Evolutionary conservation across 2,888 invertebrate species (phyloP), one percentile per base, ranked within the genome.

Genomic region (Lithophane ornitopus): DNA sequence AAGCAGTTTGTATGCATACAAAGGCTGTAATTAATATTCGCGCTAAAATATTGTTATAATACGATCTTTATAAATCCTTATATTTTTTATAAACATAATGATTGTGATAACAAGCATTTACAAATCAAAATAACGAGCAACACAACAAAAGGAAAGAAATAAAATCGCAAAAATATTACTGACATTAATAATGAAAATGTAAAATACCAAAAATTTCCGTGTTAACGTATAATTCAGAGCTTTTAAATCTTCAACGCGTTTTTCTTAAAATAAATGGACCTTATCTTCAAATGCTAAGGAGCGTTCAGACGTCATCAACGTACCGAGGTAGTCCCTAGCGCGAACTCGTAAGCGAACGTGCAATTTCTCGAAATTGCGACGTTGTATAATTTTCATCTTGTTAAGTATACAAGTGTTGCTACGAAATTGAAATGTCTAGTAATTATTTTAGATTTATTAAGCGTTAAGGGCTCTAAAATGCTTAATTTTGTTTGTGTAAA

Each of bases 401-500:
- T 16, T 61, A 19, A 12, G 28, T 41, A n/a, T 14, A 44, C 28
- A 66, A 78, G 54, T 49, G 7, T 12, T 71, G 63, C 34, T 82
- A 68, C 16, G 1, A 61, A 78, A 82, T 72, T 71, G 65, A 65
- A 82, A 61, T n/a, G 41, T 78, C 41, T 82, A 8, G 16, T 12
- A 34, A 69, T 61, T 63, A 82, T 82, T 70, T 67, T 67, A 63
- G 67, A 80, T 81, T 81, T 80, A 68, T 76, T 39, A 28, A 58
- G 2, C 49, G n/a, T n/a, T 8, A 34, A 65, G 11, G 9, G 66
- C n/a, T 39, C 22, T 22, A 12, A 41, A 56, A 14, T 70, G 46
- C 77, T 68, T 59, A 12, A 67, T 62, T 76, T 63, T n/a, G n/a
- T 58, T 61, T 46, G n/a, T 58, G n/a, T 74, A 46, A 54, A 67